These are phyloP conservation scores for Rattus rattus DNA, from an alignment of 2,113 vertebrate species.

Conservation along the genomic window DNA sequence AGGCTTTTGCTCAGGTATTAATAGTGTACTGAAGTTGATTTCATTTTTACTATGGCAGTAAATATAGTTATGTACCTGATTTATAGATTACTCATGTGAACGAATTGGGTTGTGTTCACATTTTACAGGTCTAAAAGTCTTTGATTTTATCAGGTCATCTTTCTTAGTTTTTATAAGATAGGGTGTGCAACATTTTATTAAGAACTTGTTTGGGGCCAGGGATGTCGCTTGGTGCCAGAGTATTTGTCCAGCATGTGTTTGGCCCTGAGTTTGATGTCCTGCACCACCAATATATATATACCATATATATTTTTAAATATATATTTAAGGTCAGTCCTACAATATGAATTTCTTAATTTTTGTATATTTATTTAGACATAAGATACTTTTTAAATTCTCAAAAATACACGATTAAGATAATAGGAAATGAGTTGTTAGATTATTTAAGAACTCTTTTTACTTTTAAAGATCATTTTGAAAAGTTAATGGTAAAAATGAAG, in stretches of 20 bases:
- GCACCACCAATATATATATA: background rate
- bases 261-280: background rate
- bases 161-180: conserved; percentile 35
- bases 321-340: background rate
- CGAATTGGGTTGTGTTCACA: conserved; percentile 3
- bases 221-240: background rate
- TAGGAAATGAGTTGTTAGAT: conserved; percentile 40
- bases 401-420: conserved; percentile 14
- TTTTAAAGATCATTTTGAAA: conserved; percentile 53
- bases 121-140: background rate
- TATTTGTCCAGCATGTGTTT: background rate
- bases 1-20: conserved; percentile 29
- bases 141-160: conserved; percentile 41
- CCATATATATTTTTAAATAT: background rate
- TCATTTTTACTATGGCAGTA: conserved; percentile 1
- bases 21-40: conserved; percentile 45
- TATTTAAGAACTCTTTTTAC: conserved; percentile 14
- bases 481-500: conserved; percentile 57
- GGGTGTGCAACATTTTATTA: conserved; percentile 18
- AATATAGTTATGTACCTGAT: conserved; percentile 16
- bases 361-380: conserved; percentile 21
- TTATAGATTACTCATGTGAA: conserved; percentile 1
- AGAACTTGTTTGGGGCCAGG: conserved; percentile 12
- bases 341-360: conserved; percentile 20
- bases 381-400: conserved; percentile 21